Base-by-base conservation (phyloP, 2,888 invertebrate species). In the Phlogophora meticulosa region DNA sequence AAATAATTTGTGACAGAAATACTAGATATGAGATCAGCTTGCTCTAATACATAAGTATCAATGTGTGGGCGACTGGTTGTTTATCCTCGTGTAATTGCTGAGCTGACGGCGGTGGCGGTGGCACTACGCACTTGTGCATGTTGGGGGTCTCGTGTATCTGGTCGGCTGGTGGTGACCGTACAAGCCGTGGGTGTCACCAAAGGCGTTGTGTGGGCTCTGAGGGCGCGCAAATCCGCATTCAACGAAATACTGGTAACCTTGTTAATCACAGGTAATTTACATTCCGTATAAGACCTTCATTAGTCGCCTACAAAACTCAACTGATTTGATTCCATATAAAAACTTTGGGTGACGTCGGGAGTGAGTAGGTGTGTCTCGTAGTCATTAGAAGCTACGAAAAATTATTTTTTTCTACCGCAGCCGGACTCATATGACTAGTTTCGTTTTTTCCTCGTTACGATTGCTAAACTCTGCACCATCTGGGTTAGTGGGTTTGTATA, bases 151-250 rank as follows among this genome's bases (percentile, higher is more conserved):
- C 76, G 67, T 61, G 66, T 57, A 45, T 57, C 69, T 81, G 79
- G 76, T 73, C 63, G 72, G 24, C 20, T 43, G 58, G 52, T 66
- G 72, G 68, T 74, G 78, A 66, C 80, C 78, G 72, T 81, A 82
- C 77, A 58, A 51, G 15, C 81, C 84, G 85, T 86, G 84, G 84
- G 82, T 78, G 91, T 89, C 83, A 80, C 87, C 88, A 77, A 71
- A 49, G 72, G 84, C 83, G 90, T 90, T 36, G 83, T 70, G 82
- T 82, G 82, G 89, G 92, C 87, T 76, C 85, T 80, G 77, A 87
- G 87, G 90, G 89, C 82, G 86, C 86, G 87, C 88, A 92, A 93
- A 91, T 93, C 93, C 93, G 93, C 93, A 93, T 93, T 92, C 91
- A 90, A 83, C 85, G 84, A 81, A 84, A 80, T 86, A 86, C 83